Conservation (phyloP, 2,888 invertebrate genomes). For the Agrotis clavis region DNA sequence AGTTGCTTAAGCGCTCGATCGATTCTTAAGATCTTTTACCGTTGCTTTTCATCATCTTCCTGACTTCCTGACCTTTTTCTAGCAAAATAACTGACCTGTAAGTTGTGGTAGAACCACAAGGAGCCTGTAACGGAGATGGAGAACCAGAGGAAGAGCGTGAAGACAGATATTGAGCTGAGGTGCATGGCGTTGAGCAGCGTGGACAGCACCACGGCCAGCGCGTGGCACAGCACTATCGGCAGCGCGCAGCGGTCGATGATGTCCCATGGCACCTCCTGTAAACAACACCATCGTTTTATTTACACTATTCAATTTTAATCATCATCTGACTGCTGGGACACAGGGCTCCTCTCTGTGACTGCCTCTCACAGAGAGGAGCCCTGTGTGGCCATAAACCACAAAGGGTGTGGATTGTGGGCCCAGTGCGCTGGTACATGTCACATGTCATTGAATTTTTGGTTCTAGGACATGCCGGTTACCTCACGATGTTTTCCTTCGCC, state of each 20-base stretch:
- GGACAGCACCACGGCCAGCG: constrained; percentile 94
- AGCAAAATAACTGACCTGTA: constrained; percentile 91
- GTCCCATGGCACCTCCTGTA: constrained; percentile 93
- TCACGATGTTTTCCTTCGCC: too few species aligned
- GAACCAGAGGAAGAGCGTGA: constrained; percentile 95
- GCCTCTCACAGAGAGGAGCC: too few species aligned
- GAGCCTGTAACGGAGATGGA: constrained; percentile 94
- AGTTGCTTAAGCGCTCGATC: background rate
- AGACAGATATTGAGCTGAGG: constrained; percentile 94
- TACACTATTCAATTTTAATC: background rate
- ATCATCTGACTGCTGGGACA: too few species aligned
- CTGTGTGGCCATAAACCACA: too few species aligned
- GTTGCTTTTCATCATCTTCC: too few species aligned
- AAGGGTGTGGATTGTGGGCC: too few species aligned
- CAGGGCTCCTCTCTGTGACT: too few species aligned
- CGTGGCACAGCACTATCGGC: constrained; percentile 95
- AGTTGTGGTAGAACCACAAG: constrained; percentile 95
- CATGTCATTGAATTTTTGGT: too few species aligned
- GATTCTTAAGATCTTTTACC: background rate
- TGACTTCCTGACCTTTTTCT: background rate
- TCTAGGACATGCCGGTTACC: too few species aligned
- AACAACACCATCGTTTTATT: constrained; percentile 64
- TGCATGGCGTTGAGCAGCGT: constrained; percentile 93
- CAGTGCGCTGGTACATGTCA: too few species aligned
- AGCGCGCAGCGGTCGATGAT: constrained; percentile 94